Conservation (phyloP, 2,797 vertebrate genomes). For the Erpetoichthys calabaricus region DNA sequence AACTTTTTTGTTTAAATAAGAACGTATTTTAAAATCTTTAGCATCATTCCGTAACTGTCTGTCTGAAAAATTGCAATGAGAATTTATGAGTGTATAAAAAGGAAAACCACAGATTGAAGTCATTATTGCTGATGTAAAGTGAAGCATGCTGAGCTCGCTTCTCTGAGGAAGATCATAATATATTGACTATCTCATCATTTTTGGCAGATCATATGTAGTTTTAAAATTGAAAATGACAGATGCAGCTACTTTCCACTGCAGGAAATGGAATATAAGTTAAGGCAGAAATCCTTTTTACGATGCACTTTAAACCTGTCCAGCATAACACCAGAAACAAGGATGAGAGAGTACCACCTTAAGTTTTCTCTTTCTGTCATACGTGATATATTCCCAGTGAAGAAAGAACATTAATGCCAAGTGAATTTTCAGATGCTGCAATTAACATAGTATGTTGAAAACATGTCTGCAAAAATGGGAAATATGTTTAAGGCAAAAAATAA, state of each 20-base stretch:
- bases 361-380: too few relatives aligned
- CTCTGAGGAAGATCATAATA: slow-evolving; percentile 26
- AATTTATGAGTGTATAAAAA: neutral
- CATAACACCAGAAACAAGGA: too few relatives aligned
- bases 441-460: too few relatives aligned
- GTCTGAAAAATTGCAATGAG: neutral
- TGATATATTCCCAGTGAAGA: too few relatives aligned
- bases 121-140: slow-evolving; percentile 6
- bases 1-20: too few relatives aligned
- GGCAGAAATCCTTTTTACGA: neutral
- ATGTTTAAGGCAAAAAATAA: too few relatives aligned
- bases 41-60: too few relatives aligned
- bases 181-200: slow-evolving; percentile 34
- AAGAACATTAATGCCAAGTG: too few relatives aligned
- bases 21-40: too few relatives aligned
- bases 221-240: slow-evolving; percentile 8
- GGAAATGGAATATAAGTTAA: neutral
- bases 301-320: neutral
- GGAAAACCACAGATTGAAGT: slow-evolving; percentile 4
- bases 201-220: slow-evolving; percentile 1
- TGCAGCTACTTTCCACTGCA: neutral
- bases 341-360: too few relatives aligned
- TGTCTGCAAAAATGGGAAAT: too few relatives aligned
- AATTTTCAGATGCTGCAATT: too few relatives aligned
- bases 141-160: slow-evolving; percentile 31